These are phyloP conservation scores for Brachyptera putata DNA, from an alignment of 2,888 invertebrate species.

Conservation along the genomic window DNA sequence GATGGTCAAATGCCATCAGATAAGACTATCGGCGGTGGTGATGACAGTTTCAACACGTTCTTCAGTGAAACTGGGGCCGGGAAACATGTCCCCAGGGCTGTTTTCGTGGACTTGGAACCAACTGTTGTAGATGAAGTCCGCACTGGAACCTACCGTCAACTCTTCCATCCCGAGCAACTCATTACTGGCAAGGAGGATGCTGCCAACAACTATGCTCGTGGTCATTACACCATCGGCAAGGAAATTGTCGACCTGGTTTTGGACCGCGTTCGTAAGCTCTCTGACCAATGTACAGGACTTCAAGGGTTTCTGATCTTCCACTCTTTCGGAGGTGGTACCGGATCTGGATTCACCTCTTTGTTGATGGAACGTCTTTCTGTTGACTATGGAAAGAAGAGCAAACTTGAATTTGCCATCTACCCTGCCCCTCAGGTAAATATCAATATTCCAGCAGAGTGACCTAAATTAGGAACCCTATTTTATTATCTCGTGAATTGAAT, in stretches of 20 bases:
- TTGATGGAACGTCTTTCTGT: conserved; percentile 57
- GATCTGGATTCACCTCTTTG: conserved; percentile 56
- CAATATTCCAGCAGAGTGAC: too few relatives aligned
- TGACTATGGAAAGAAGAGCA: conserved; percentile 59
- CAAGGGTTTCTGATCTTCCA: conserved; percentile 91
- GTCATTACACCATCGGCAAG: conserved; percentile 96
- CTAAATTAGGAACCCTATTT: too few relatives aligned
- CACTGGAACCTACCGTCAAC: conserved; percentile 73
- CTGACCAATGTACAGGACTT: conserved; percentile 75
- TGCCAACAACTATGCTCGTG: conserved; percentile 51
- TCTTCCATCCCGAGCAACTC: conserved; percentile 46
- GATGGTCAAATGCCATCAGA: conserved; percentile 53
- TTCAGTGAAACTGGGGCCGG: conserved; percentile 55
- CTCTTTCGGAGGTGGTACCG: conserved; percentile 60
- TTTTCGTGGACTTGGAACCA: conserved; percentile 60
- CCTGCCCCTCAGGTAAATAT: conserved; percentile 50
- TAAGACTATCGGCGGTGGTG: conserved; percentile 49
- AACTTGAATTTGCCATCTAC: conserved; percentile 56
- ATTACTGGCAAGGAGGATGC: conserved; percentile 29
- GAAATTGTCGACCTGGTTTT: conserved; percentile 88
- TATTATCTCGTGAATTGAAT: too few relatives aligned
- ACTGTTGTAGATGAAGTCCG: conserved; percentile 69
- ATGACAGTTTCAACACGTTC: conserved; percentile 54
- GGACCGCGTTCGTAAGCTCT: conserved; percentile 80
- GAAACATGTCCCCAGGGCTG: conserved; percentile 56